Conservation (phyloP, 2,113 vertebrate genomes). For the Ophthalmolycus amberensis region DNA sequence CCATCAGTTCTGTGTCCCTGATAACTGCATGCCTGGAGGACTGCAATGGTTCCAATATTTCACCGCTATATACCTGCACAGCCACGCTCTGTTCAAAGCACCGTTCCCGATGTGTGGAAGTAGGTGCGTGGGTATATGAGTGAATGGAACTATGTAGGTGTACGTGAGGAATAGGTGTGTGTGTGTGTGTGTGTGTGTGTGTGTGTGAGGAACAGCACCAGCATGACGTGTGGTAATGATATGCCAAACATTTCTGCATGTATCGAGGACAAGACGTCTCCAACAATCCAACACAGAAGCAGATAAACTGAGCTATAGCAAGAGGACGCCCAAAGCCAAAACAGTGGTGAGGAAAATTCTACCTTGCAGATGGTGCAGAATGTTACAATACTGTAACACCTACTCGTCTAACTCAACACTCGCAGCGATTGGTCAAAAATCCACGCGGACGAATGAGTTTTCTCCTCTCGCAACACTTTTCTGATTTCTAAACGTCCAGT, state of each 20-base stretch:
- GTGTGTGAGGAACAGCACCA: not conserved
- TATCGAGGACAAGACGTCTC: conserved; percentile 5
- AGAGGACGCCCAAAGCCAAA: conserved; percentile 34
- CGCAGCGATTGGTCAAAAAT: conserved; percentile 41
- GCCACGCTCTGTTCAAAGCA: conserved; percentile 50
- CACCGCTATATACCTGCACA: conserved; percentile 53
- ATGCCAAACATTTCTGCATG: conserved; percentile 35
- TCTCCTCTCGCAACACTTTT: conserved; percentile 24
- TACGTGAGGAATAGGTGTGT: conserved; percentile 5
- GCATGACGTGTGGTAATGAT: conserved; percentile 39
- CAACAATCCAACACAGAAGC: conserved; percentile 28
- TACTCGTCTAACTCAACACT: not conserved
- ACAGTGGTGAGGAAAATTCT: conserved; percentile 31
- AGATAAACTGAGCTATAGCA: conserved; percentile 36
- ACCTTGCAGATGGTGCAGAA: conserved; percentile 30
- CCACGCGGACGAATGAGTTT: conserved; percentile 37
- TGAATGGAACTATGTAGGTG: conserved; percentile 5
- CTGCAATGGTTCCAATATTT: conserved; percentile 76
- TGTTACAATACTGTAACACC: conserved; percentile 26
- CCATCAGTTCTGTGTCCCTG: conserved; percentile 79
- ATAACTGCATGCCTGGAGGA: conserved; percentile 80
- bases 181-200: conserved; percentile 16
- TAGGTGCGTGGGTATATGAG: conserved; percentile 10
- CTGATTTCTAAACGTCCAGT: conserved; percentile 40
- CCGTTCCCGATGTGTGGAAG: conserved; percentile 5